Conservation (phyloP, 2,888 invertebrate species). For the Parasteatoda lunata region DNA sequence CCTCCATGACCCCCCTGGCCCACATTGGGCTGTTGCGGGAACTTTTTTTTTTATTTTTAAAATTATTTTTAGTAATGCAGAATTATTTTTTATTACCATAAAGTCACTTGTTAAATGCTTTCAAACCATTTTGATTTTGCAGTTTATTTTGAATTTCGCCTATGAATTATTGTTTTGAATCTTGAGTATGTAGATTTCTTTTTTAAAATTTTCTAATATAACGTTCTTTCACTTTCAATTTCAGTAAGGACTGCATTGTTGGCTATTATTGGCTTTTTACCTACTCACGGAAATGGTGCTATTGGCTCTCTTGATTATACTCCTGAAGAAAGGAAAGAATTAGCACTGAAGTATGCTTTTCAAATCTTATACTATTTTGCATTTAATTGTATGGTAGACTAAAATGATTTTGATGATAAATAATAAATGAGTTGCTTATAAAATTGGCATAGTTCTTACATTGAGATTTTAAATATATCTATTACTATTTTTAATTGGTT, state of each 20-base stretch:
- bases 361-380: neutral
- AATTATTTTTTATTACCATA: neutral
- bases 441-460: too few species aligned
- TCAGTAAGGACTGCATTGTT: constrained; percentile 88
- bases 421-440: too few species aligned
- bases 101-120: neutral
- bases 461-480: too few species aligned
- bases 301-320: constrained; percentile 93
- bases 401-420: neutral
- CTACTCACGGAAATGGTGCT: constrained; percentile 89
- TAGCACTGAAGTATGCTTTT: constrained; percentile 82
- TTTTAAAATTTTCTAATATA: too few species aligned
- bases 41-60: neutral
- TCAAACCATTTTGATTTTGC: neutral
- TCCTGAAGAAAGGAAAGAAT: constrained; percentile 84
- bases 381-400: neutral
- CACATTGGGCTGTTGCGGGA: too few species aligned
- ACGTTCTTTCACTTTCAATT: constrained; percentile 45
- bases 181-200: too few species aligned
- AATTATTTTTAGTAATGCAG: neutral
- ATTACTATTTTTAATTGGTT: too few species aligned
- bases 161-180: neutral
- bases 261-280: constrained; percentile 95
- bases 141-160: neutral
- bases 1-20: too few species aligned